Evolutionary conservation across 1,140 invertebrate genomes (phyloP).

Genomic region (Meloidogyne exigua): DNA sequence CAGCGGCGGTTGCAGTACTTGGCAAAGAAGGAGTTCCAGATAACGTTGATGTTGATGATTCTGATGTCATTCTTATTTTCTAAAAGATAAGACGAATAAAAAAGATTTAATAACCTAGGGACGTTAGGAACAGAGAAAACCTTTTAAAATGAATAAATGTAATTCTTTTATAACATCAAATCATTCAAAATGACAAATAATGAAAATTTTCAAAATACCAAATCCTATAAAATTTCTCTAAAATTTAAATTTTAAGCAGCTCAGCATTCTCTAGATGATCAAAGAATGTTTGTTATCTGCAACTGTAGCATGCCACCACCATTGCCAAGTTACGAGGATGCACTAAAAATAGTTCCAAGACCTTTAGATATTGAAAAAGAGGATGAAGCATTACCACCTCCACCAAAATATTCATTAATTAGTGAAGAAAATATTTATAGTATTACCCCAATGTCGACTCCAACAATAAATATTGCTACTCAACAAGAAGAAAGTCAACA

Average conservation of each 20-base stretch:
- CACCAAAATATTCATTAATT: not conserved
- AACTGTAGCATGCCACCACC: not conserved
- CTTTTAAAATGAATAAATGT: too few relatives aligned
- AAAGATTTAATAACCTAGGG: too few relatives aligned
- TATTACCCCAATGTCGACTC: not conserved
- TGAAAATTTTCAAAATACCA: not conserved
- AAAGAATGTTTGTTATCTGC: not conserved
- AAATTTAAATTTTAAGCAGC: not conserved
- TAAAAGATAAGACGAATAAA: not conserved
- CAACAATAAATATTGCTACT: not conserved
- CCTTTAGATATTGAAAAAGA: not conserved
- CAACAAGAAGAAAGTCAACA: not conserved
- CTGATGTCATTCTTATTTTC: not conserved
- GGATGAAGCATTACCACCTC: not conserved
- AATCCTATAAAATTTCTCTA: not conserved
- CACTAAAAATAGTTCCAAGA: not conserved
- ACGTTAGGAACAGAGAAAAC: too few relatives aligned
- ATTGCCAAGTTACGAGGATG: not conserved
- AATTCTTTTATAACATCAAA: too few relatives aligned
- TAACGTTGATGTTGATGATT: not conserved
- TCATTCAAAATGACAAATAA: not conserved
- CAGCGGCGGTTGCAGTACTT: not conserved
- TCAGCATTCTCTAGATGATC: not conserved
- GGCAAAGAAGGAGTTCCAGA: not conserved
- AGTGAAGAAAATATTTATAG: not conserved